These are phyloP conservation scores for Nowickia ferox DNA, from an alignment of 2,888 invertebrate species.

Conservation along the genomic window DNA sequence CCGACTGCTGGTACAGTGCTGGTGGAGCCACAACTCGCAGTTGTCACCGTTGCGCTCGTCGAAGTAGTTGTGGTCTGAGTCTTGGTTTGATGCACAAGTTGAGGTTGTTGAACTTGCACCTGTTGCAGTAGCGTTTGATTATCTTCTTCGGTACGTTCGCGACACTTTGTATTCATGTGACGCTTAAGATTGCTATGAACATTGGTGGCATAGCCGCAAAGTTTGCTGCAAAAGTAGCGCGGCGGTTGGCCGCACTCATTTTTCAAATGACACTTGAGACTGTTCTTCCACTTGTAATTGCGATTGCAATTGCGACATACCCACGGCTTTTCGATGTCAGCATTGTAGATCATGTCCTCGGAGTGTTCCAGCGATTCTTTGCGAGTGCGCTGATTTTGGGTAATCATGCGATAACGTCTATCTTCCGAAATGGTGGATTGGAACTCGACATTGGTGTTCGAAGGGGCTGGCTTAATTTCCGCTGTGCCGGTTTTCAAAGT, in stretches of 20 bases:
- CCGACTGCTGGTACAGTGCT: constrained; percentile 9
- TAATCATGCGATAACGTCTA: constrained; percentile 82
- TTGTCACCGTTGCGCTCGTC: constrained; percentile 34
- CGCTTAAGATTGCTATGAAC: constrained; percentile 83
- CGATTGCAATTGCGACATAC: constrained; percentile 88
- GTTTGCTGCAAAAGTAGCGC: constrained; percentile 83
- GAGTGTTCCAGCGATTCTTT: constrained; percentile 83
- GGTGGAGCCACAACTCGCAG: constrained; percentile 1
- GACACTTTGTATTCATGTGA: constrained; percentile 83
- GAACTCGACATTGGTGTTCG: constrained; percentile 73
- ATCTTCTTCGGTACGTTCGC: constrained; percentile 81
- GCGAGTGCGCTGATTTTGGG: constrained; percentile 82
- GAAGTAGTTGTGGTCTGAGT: constrained; percentile 29
- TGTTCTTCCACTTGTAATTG: constrained; percentile 89
- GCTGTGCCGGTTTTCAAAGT: constrained; percentile 70
- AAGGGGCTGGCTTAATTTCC: constrained; percentile 72
- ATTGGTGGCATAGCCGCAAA: constrained; percentile 83
- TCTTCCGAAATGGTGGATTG: constrained; percentile 79
- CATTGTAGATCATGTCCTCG: constrained; percentile 83
- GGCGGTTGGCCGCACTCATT: constrained; percentile 87
- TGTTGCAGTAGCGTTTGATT: constrained; percentile 79
- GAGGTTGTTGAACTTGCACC: constrained; percentile 76
- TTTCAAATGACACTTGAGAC: constrained; percentile 88
- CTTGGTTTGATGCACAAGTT: constrained; percentile 44
- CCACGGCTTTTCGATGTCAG: constrained; percentile 83